A percentile compares a stretch with the other conserved stretches of the same genome.
phyloP scores from a whole-genome alignment of 2,797 vertebrate species.

The Urosaurus nigricauda region DNA sequence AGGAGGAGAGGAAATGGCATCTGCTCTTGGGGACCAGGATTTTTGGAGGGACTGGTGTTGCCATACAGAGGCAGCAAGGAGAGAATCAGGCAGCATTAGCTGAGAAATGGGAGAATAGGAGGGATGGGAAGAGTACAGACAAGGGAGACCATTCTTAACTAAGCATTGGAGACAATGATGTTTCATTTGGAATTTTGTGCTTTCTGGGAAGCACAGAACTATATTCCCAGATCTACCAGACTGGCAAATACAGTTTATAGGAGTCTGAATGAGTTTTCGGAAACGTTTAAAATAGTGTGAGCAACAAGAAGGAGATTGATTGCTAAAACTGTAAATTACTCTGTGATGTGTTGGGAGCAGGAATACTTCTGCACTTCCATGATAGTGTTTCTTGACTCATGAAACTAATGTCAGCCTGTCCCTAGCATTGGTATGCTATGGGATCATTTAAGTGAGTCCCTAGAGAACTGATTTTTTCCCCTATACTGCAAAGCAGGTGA shows the following conservation, averaged over 20 bases:
- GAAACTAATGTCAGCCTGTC: neutral
- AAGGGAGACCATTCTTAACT: neutral
- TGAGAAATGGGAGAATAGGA: neutral
- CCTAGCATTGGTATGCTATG: neutral
- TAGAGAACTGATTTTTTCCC: neutral
- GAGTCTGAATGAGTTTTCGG: neutral
- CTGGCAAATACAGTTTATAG: neutral
- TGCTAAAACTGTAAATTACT: neutral
- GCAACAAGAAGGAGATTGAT: neutral
- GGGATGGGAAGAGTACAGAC: neutral
- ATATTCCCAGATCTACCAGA: neutral
- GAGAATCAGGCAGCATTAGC: neutral
- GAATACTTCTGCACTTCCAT: neutral
- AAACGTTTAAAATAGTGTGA: neutral
- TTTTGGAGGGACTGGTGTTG: neutral
- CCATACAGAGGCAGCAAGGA: neutral
- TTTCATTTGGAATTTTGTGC: neutral
- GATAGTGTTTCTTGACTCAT: neutral
- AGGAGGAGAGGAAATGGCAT: slow-evolving; percentile 17
- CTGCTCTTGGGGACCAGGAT: neutral
- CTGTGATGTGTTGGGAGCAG: neutral
- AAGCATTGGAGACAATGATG: neutral
- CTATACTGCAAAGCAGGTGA: neutral
- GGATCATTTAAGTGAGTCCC: neutral
- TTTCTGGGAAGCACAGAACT: neutral